phyloP scores from a whole-genome alignment of 2,888 invertebrate species.

The Apotomis turbidana region DNA sequence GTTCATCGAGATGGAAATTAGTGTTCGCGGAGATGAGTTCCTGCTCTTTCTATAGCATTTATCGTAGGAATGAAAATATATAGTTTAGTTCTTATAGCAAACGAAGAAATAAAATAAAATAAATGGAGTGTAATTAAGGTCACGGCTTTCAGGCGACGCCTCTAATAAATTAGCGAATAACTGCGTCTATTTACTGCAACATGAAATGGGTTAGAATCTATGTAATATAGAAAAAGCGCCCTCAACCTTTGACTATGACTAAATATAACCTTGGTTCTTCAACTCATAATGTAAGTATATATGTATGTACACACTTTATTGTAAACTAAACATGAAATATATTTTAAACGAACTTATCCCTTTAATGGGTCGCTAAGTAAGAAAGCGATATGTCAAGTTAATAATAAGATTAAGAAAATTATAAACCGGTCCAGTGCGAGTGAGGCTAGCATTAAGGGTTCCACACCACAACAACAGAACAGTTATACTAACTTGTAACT shows the following conservation, averaged over 20 bases:
- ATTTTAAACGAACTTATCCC: too few relatives aligned
- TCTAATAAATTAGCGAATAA: constrained; percentile 18
- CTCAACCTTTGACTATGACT: neutral
- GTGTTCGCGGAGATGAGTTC: neutral
- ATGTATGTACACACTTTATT: too few relatives aligned
- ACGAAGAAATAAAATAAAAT: constrained; percentile 10
- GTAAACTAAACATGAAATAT: too few relatives aligned
- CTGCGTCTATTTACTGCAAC: neutral
- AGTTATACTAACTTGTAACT: too few relatives aligned
- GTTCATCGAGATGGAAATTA: constrained; percentile 7
- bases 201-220: neutral
- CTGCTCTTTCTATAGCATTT: neutral
- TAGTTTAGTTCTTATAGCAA: constrained; percentile 6
- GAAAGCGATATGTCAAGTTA: neutral
- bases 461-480: too few relatives aligned
- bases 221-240: neutral
- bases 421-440: neutral
- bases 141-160: constrained; percentile 13
- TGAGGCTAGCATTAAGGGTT: too few relatives aligned
- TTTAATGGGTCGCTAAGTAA: too few relatives aligned
- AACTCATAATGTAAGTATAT: too few relatives aligned
- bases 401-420: neutral
- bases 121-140: constrained; percentile 24
- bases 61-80: neutral
- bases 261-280: too few relatives aligned